Base-by-base conservation (phyloP, 2,888 invertebrate species). In the Cordylochernes scorpioides region DNA sequence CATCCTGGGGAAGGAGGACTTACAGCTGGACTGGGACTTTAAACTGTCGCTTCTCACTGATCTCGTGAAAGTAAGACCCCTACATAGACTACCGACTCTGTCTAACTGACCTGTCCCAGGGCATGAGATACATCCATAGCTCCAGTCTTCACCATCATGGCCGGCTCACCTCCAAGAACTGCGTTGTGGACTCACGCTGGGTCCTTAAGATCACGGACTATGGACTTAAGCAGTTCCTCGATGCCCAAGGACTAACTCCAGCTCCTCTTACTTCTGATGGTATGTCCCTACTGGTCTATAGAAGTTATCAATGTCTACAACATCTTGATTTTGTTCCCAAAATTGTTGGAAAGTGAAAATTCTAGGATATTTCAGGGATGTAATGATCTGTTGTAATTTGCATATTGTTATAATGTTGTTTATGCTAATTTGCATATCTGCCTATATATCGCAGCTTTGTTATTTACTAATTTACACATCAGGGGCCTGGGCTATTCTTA, bases 151-250 rank as follows among this genome's bases (percentile, higher is more conserved):
- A 73, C 43, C 66, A 68, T 39, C 86, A 88, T 55, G 86, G 84
- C 19, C 68, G 69, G 43, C 61, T 88, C 30, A 68, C 74, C 4
- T 86, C 84, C 25, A 64, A 78, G 37, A 82, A 80, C 58, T 86
- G 86, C 57, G 74, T 82, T 25, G 82, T 91, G 35, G 88, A 91
- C 56, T 74, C 82, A 32, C 67, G 88, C 41, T 91, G 86, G 86
- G 82, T 86, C 34, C 64, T 91, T 34, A 86, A 86, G 58, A 62
- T 91, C 39, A 74, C 86, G 14, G 86, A 86, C 57, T 86, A 78
- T 52, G 82, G 82, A 4, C 55, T 80, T 39, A 68, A 71, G 2
- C 61, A 65, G 2, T 69, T 80, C 46, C 64, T 65, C 47, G 71
- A 68, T 45, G 63, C 70, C 2, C 78, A 77, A 54, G 68, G 67